These are phyloP conservation scores for Cylloceria caligata DNA, from an alignment of 2,888 invertebrate genomes.

Conservation along the genomic window DNA sequence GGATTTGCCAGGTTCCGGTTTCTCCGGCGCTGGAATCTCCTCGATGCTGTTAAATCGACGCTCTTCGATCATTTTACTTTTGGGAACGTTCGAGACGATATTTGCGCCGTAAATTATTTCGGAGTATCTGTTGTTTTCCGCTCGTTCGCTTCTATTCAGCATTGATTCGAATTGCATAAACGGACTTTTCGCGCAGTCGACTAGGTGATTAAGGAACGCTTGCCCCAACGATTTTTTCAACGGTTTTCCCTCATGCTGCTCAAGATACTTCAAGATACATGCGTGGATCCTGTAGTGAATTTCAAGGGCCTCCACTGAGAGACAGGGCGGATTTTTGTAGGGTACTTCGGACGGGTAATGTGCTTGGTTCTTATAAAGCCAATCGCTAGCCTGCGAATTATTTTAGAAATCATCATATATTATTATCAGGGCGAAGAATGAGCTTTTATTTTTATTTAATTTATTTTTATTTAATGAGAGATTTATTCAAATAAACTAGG, in stretches of 20 bases:
- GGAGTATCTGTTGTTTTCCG: constrained; percentile 65
- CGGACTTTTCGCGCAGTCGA: constrained; percentile 84
- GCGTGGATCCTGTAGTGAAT: constrained; percentile 94
- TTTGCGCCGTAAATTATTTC: constrained; percentile 65
- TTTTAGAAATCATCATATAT: not conserved
- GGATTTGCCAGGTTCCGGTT: constrained; percentile 37
- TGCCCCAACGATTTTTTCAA: constrained; percentile 87
- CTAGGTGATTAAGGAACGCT: constrained; percentile 87
- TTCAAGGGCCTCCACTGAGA: constrained; percentile 96
- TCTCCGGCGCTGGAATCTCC: constrained; percentile 75
- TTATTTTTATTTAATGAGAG: too few species aligned
- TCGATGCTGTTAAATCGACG: constrained; percentile 76
- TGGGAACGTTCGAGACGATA: constrained; percentile 72
- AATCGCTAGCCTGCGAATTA: constrained; percentile 88
- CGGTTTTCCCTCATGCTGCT: constrained; percentile 90
- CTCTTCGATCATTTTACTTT: constrained; percentile 70
- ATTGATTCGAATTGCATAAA: constrained; percentile 85
- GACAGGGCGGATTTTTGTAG: constrained; percentile 92
- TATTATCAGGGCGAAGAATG: not conserved
- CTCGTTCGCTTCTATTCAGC: constrained; percentile 79
- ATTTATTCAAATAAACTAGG: too few species aligned
- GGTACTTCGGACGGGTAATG: constrained; percentile 94
- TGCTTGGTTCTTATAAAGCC: constrained; percentile 92
- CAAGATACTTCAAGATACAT: constrained; percentile 94
- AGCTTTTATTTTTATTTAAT: too few species aligned